Conservation (phyloP, 2,797 vertebrate species). For the Falco biarmicus region DNA sequence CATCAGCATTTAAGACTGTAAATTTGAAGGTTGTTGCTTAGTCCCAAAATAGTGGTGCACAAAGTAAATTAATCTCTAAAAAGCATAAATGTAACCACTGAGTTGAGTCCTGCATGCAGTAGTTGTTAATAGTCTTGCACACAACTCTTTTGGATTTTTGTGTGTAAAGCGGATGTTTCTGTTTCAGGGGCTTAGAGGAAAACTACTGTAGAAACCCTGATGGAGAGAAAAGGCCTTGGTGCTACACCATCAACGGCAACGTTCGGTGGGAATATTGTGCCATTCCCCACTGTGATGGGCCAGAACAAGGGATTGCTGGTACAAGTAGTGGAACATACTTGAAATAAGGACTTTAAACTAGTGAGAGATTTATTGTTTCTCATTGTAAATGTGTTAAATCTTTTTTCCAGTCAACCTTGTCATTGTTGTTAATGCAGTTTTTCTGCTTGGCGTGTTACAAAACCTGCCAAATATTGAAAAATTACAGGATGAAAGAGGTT, state of each 20-base stretch:
- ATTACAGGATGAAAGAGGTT: neutral
- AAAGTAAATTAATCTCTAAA: neutral
- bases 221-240: conserved; percentile 90
- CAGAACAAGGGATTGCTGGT: conserved; percentile 25
- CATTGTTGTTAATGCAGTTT: neutral
- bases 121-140: neutral
- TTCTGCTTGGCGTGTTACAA: neutral
- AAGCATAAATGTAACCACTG: neutral
- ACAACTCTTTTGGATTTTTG: neutral
- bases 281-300: conserved; percentile 80
- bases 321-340: neutral
- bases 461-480: neutral
- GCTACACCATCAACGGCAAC: conserved; percentile 82
- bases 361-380: neutral
- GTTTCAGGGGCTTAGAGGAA: conserved; percentile 83
- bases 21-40: neutral
- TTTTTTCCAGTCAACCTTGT: neutral
- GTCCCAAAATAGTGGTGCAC: neutral
- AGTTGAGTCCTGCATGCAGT: neutral
- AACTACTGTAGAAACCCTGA: conserved; percentile 96
- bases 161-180: neutral
- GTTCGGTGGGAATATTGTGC: conserved; percentile 90
- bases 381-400: neutral
- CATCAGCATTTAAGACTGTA: neutral
- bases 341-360: neutral